Percentiles rank a stretch among this genome's conserved stretches.
Conservation (phyloP, 2,113 vertebrate species). For the Dasypus novemcinctus region DNA sequence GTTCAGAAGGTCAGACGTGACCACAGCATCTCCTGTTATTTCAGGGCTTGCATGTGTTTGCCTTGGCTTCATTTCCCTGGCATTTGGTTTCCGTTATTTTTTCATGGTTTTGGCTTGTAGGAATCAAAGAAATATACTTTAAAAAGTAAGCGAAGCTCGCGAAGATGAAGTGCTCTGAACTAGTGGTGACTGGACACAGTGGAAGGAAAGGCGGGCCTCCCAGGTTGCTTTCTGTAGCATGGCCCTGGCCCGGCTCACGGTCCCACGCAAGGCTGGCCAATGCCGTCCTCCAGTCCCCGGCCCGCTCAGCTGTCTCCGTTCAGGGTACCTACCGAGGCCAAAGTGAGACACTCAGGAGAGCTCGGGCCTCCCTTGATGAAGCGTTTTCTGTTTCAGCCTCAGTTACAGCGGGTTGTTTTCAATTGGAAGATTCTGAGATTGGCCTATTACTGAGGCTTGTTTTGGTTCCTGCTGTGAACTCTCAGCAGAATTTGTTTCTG, state of each 20-base stretch:
- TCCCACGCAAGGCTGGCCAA: background rate
- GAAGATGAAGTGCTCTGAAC: conserved; percentile 65
- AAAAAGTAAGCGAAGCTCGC: conserved; percentile 77
- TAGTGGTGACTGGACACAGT: conserved; percentile 47
- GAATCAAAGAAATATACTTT: conserved; percentile 76
- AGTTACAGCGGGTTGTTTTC: conserved; percentile 44
- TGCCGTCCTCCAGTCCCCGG: background rate
- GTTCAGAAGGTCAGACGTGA: conserved; percentile 83
- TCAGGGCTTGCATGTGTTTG: conserved; percentile 80
- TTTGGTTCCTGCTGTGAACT: conserved; percentile 48
- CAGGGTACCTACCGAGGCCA: background rate
- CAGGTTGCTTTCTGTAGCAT: background rate
- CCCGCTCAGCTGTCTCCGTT: background rate
- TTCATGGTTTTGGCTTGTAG: conserved; percentile 81
- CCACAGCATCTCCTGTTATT: conserved; percentile 84
- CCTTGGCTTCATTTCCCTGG: conserved; percentile 77
- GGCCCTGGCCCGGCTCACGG: conserved; percentile 40
- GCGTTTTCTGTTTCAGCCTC: conserved; percentile 31
- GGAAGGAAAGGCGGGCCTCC: conserved; percentile 23
- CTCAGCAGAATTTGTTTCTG: conserved; percentile 34
- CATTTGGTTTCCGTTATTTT: conserved; percentile 84
- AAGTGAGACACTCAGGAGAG: background rate
- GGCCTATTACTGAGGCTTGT: conserved; percentile 53
- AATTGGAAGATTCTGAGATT: background rate
- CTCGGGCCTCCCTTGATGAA: conserved; percentile 15